Conservation (phyloP, 2,797 vertebrate species). For the Manis javanica region DNA sequence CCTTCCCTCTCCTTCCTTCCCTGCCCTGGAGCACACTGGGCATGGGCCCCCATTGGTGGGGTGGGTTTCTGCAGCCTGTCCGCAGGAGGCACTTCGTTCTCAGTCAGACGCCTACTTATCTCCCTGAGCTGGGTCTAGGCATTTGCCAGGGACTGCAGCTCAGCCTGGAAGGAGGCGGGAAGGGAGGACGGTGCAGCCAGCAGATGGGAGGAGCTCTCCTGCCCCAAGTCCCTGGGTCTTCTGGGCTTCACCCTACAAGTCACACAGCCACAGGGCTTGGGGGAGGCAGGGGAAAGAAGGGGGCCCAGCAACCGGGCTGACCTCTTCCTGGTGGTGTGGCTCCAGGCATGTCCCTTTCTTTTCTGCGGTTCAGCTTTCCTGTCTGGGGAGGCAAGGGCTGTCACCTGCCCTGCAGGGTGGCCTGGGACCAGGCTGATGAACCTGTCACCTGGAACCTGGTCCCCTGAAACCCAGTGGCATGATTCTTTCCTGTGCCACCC, state of each 20-base stretch:
- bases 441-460: too few relatives aligned
- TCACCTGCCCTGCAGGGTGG: too few relatives aligned
- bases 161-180: background rate
- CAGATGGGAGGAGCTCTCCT: background rate
- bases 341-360: background rate
- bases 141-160: background rate
- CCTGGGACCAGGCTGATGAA: background rate
- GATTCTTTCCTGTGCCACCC: background rate
- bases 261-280: too few relatives aligned
- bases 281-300: background rate
- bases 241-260: background rate
- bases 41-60: background rate
- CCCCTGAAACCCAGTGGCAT: background rate
- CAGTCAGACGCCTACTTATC: slow-evolving; percentile 52
- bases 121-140: background rate
- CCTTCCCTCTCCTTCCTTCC: background rate
- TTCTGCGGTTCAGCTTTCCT: background rate
- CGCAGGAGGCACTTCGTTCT: slow-evolving; percentile 39
- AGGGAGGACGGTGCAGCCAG: background rate
- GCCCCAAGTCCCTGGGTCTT: background rate
- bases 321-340: background rate
- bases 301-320: fast-evolving
- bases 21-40: slow-evolving; percentile 12
- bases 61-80: slow-evolving; percentile 52
- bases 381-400: background rate